Conservation (phyloP, 2,888 invertebrate genomes). For the Geophilus truncorum region DNA sequence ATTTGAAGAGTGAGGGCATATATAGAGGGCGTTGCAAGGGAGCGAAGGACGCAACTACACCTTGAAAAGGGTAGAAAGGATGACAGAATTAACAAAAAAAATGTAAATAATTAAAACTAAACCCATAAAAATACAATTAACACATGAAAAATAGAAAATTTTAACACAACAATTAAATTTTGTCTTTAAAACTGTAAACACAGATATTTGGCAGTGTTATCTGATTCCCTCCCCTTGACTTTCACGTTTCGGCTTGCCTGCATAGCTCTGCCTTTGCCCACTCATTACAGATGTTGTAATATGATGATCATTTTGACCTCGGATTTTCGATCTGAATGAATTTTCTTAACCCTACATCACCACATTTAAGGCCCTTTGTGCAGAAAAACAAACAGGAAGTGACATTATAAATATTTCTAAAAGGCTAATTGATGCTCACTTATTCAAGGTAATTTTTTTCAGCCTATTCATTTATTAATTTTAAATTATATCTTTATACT, state of each 20-base stretch:
- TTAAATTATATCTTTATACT: not conserved
- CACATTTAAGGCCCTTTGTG: not conserved
- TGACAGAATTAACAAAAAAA: not conserved
- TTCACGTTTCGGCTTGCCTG: not conserved
- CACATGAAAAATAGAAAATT: not conserved
- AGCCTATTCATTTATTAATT: not conserved
- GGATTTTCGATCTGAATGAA: not conserved
- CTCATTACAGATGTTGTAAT: not conserved
- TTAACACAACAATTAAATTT: too few species aligned
- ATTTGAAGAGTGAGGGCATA: not conserved
- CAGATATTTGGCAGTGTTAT: not conserved
- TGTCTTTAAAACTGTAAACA: not conserved
- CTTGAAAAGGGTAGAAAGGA: not conserved
- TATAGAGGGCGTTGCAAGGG: not conserved
- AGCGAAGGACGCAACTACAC: not conserved
- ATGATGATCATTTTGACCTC: not conserved
- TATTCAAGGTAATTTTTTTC: not conserved
- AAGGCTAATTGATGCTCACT: not conserved
- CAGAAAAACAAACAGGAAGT: not conserved
- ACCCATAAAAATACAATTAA: not conserved
- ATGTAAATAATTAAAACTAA: not conserved
- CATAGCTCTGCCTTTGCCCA: not conserved
- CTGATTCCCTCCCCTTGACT: not conserved
- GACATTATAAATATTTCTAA: too few species aligned
- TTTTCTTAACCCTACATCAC: not conserved